These are phyloP conservation scores for Pteria penguin DNA, from an alignment of 2,888 invertebrate genomes.

Conservation along the genomic window DNA sequence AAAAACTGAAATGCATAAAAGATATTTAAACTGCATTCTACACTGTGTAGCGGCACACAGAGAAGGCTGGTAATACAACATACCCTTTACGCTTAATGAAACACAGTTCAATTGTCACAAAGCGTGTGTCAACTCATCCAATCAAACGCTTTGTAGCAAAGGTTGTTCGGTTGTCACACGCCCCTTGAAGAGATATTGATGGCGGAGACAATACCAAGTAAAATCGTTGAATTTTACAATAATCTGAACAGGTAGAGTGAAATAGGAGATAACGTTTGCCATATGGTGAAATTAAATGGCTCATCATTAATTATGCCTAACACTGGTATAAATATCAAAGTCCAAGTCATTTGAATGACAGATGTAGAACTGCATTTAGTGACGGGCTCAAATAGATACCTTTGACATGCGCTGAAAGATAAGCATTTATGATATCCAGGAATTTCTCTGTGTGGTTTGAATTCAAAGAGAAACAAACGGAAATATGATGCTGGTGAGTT, in stretches of 20 bases:
- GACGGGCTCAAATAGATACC: no score
- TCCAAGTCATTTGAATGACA: not conserved
- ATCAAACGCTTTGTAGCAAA: not conserved
- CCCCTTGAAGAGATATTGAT: not conserved
- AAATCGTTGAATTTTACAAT: not conserved
- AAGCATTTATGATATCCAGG: no score
- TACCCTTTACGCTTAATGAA: not conserved
- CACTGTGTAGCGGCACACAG: not conserved
- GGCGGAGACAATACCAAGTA: not conserved
- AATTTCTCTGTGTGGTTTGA: no score
- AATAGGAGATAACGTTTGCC: not conserved
- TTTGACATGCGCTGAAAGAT: no score
- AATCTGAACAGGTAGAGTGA: not conserved
- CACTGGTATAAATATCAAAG: not conserved
- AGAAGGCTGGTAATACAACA: not conserved
- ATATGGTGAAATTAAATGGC: not conserved
- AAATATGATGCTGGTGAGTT: no score
- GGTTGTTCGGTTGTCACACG: not conserved
- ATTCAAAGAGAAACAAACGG: no score
- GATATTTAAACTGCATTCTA: not conserved
- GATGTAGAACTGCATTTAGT: not conserved
- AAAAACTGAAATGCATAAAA: not conserved
- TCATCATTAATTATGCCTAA: not conserved
- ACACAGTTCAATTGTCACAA: not conserved
- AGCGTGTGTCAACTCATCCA: not conserved